Evolutionary conservation across 2,797 vertebrate genomes (phyloP), one percentile per base, ranked within the genome.

Genomic region (Sylvilagus floridanus): DNA sequence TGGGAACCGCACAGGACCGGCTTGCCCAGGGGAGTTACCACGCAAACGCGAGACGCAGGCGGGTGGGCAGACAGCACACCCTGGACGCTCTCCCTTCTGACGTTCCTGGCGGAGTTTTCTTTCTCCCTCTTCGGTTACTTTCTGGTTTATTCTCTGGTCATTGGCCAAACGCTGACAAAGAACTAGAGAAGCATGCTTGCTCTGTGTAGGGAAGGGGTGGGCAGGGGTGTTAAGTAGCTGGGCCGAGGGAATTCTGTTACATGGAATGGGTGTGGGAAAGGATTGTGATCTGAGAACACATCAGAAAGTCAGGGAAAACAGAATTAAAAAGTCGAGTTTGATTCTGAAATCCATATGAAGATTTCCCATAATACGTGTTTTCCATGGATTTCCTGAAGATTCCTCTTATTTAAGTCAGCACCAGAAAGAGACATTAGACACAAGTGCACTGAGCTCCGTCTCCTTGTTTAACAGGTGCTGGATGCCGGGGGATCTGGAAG

Each of bases 1-100:
- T 94, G 68, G 88, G 86, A 62, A 86, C 35, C 84, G 85, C 84
- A 54, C 71, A 76, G 62, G 14, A 17, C 73, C 57, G 7, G 21
- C 65, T 81, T 0, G 8, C 76, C 62, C 63, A 16, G 57, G 75
- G 88, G 92, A 94, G 88, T 86, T 60, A 24, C 4, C 65, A 68
- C 47, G 32, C 35, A n/a, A 0, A 5, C 10, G 26, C 1, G 47
- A 57, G 68, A 26, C 95, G 32, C 4, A 24, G 42, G 54, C 17
- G 54, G 14, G 2, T 57, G 54, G 14, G 54, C 14, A 30, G 47
- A 30, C 12, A 19, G 3, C 21, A 75, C 66, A 16, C 24, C 2
- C 19, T 0, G 21, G 30, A 32, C 73, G 54, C 2, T 17, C 35
- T 50, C 1, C 1, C 16, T 17, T 84, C 63, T 26, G 26, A 28